phyloP scores from a whole-genome alignment of 2,113 vertebrate species.

The Nannospalax galili region DNA sequence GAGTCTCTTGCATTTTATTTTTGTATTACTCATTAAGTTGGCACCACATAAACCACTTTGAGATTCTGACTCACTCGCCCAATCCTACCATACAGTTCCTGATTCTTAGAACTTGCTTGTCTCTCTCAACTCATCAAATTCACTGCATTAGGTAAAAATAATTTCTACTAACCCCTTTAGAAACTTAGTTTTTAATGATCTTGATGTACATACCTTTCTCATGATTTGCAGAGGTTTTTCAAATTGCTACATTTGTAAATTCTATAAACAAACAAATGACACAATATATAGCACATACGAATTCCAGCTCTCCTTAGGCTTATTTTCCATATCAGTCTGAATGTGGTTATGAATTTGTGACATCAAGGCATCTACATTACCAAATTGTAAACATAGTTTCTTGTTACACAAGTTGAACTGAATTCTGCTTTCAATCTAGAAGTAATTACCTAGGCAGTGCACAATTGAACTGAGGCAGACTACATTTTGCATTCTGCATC shows the following conservation, averaged over 20 bases:
- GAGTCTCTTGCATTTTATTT: constrained; percentile 73
- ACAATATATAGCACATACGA: neutral
- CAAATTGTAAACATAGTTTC: constrained; percentile 75
- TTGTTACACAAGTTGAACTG: constrained; percentile 68
- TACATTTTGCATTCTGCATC: constrained; percentile 64
- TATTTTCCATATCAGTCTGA: constrained; percentile 35
- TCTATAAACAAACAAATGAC: constrained; percentile 25
- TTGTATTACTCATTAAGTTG: constrained; percentile 75
- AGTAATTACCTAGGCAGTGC: constrained; percentile 68
- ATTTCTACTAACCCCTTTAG: neutral
- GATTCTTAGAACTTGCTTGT: constrained; percentile 31
- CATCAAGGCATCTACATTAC: constrained; percentile 63
- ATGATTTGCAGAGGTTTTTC: constrained; percentile 26
- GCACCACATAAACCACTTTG: constrained; percentile 74
- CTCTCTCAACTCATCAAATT: constrained; percentile 67
- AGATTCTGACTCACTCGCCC: constrained; percentile 67
- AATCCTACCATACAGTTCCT: constrained; percentile 61
- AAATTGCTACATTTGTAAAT: constrained; percentile 9
- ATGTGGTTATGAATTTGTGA: constrained; percentile 51
- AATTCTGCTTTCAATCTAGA: constrained; percentile 62
- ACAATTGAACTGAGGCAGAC: constrained; percentile 63
- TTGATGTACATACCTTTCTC: neutral
- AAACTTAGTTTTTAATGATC: constrained; percentile 34
- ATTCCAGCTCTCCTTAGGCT: constrained; percentile 15
- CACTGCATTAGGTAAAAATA: constrained; percentile 50